These are phyloP conservation scores for Platycercus adscitus DNA, from an alignment of 2,113 vertebrate genomes.

Conservation along the genomic window DNA sequence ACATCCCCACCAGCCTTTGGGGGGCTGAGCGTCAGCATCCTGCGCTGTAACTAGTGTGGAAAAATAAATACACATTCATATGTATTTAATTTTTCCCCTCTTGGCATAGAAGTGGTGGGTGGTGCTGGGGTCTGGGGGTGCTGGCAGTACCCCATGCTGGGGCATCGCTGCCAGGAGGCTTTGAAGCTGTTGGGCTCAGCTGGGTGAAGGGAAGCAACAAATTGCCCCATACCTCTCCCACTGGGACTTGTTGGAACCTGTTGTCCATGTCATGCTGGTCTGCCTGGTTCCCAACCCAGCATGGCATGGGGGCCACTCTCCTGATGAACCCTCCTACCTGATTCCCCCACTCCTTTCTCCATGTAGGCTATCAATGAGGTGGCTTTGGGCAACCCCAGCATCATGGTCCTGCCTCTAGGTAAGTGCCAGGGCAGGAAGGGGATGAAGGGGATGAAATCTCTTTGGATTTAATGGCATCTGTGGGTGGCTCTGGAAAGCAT, in stretches of 20 bases:
- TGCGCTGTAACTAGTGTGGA: accelerated
- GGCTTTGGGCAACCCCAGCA: conserved; percentile 31
- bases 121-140: accelerated
- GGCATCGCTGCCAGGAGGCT: accelerated
- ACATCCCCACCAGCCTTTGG: too few relatives aligned
- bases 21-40: not conserved
- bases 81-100: not conserved
- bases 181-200: not conserved
- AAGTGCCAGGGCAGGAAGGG: not conserved
- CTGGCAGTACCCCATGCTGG: accelerated
- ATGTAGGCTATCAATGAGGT: conserved; percentile 22
- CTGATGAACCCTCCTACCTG: accelerated
- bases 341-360: not conserved
- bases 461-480: not conserved
- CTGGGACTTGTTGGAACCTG: not conserved
- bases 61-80: not conserved
- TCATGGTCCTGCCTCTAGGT: conserved; percentile 41
- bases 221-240: not conserved
- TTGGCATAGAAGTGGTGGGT: accelerated
- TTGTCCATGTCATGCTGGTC: accelerated
- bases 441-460: not conserved
- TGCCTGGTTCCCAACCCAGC: accelerated
- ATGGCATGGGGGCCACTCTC: not conserved
- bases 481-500: not conserved
- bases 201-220: accelerated